A percentile compares a stretch with the other conserved stretches of the same genome.
phyloP scores from a whole-genome alignment of 2,888 invertebrate species.

The Nomada fabriciana region DNA sequence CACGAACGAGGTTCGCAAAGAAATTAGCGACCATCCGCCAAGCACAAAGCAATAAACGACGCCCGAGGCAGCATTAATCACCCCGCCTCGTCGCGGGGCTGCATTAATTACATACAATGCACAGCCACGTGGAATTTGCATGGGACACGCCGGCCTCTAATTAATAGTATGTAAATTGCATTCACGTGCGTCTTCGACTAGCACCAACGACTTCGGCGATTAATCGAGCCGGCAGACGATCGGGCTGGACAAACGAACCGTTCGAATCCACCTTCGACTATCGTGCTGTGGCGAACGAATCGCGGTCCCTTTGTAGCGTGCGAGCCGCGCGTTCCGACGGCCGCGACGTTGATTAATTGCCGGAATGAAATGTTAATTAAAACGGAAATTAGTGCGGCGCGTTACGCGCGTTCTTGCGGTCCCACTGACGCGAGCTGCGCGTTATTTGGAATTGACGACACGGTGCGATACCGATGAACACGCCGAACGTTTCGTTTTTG shows the following conservation, averaged over 20 bases:
- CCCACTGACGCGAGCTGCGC: conserved; percentile 20
- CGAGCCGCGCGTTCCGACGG: conserved; percentile 43
- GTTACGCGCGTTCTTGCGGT: conserved; percentile 55
- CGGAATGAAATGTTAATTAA: conserved; percentile 71
- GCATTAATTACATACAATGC: conserved; percentile 71
- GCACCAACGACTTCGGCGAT: conserved; percentile 39
- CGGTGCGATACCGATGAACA: conserved; percentile 21
- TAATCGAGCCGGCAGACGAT: conserved; percentile 27
- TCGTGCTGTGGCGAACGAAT: neutral
- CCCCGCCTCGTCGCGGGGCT: conserved; percentile 63
- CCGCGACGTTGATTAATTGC: conserved; percentile 66
- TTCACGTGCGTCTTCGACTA: conserved; percentile 38
- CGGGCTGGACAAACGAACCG: neutral
- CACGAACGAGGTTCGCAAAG: conserved; percentile 18
- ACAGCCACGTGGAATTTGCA: conserved; percentile 66
- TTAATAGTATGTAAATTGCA: conserved; percentile 61
- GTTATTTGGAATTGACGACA: conserved; percentile 38
- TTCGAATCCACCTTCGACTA: too few relatives aligned
- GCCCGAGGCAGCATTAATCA: conserved; percentile 65
- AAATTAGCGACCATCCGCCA: conserved; percentile 37
- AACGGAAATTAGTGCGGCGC: conserved; percentile 69
- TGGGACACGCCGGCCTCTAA: conserved; percentile 62
- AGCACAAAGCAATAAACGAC: neutral
- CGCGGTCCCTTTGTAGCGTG: conserved; percentile 25
- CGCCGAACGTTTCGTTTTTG: conserved; percentile 1